Conservation (phyloP, 1,140 invertebrate species). For the Lucilia cuprina region DNA sequence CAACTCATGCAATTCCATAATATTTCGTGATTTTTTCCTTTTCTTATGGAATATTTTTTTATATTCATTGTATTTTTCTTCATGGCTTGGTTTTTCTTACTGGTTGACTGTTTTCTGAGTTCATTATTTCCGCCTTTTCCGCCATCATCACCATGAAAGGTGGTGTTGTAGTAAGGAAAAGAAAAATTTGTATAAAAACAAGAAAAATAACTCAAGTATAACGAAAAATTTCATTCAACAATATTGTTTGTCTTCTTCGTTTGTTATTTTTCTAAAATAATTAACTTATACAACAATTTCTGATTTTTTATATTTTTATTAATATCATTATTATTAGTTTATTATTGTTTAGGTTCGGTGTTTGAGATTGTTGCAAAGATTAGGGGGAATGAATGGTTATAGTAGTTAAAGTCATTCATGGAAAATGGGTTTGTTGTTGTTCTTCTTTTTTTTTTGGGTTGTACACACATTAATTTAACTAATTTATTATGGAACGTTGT, state of each 20-base stretch:
- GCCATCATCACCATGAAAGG: background rate
- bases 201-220: conserved; percentile 25
- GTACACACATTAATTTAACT: too few species aligned
- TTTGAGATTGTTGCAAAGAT: background rate
- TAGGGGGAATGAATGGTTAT: background rate
- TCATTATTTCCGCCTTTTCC: conserved; percentile 28
- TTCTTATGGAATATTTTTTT: background rate
- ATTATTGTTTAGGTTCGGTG: background rate
- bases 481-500: too few species aligned
- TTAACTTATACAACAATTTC: background rate
- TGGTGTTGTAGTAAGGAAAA: background rate
- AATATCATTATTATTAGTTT: background rate
- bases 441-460: too few species aligned
- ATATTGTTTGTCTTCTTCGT: background rate
- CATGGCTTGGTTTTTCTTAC: background rate
- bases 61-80: background rate
- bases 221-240: conserved; percentile 33
- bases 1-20: conserved; percentile 25
- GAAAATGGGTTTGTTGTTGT: background rate
- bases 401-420: background rate
- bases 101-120: conserved; percentile 9
- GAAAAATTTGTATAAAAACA: background rate
- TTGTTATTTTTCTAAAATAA: background rate
- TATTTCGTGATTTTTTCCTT: background rate
- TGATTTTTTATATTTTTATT: background rate